Percentiles rank a stretch among this genome's conserved stretches.
These are phyloP conservation scores for Macrotus californicus DNA, from an alignment of 2,113 vertebrate genomes.

Conservation along the genomic window DNA sequence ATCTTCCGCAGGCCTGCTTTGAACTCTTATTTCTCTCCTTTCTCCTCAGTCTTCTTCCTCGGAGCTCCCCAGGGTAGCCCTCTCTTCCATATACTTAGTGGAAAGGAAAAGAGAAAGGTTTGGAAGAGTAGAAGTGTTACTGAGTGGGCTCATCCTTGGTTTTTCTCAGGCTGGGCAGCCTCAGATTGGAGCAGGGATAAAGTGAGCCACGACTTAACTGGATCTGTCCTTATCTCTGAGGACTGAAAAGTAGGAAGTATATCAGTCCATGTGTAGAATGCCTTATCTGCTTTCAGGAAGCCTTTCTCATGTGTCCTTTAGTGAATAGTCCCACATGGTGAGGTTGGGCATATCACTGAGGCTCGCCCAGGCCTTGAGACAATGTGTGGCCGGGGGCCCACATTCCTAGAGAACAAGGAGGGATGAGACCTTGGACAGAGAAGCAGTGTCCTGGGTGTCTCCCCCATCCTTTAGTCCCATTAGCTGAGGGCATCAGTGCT, in stretches of 20 bases:
- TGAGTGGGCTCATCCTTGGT: neutral
- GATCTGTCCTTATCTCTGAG: neutral
- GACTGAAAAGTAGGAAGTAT: neutral
- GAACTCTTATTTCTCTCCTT: neutral
- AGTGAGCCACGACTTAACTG: neutral
- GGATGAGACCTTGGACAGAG: slow-evolving; percentile 1
- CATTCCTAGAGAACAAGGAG: slow-evolving; percentile 15
- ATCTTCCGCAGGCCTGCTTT: neutral
- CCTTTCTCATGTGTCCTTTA: neutral
- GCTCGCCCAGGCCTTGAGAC: neutral
- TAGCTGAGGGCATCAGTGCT: neutral
- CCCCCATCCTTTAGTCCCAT: neutral
- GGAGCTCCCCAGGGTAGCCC: neutral
- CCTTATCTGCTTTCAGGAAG: neutral
- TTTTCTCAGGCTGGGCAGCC: neutral
- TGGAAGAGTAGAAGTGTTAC: neutral
- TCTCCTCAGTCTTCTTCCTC: neutral
- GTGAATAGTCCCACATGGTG: neutral
- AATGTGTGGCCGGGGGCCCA: neutral
- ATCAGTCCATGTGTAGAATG: neutral
- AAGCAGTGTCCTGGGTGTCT: neutral
- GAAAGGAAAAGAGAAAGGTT: neutral
- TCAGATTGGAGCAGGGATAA: neutral
- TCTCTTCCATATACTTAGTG: neutral
- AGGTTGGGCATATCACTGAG: neutral